These are phyloP conservation scores for Camponotus floridanus DNA, from an alignment of 1,140 invertebrate species.

Conservation along the genomic window DNA sequence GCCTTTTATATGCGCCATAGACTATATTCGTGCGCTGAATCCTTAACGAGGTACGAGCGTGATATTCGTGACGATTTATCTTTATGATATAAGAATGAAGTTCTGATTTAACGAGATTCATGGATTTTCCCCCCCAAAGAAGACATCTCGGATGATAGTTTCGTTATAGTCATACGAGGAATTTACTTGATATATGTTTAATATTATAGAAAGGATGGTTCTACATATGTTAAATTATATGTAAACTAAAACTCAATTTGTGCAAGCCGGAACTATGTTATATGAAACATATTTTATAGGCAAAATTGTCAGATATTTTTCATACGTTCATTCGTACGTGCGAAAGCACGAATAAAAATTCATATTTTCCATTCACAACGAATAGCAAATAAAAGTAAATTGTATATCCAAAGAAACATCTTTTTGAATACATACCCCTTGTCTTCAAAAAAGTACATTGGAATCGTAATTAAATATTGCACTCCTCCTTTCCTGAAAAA, in stretches of 20 bases:
- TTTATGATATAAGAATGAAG: background rate
- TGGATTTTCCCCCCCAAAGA: background rate
- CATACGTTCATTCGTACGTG: background rate
- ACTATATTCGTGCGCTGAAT: constrained; percentile 29
- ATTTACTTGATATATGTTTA: background rate
- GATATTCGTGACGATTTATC: constrained; percentile 23
- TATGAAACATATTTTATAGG: background rate
- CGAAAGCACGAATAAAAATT: background rate
- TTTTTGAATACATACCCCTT: constrained; percentile 9
- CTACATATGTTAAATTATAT: background rate
- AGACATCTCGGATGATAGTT: background rate
- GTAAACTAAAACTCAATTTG: background rate
- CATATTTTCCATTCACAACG: background rate
- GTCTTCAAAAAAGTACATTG: background rate
- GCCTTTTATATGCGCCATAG: constrained; percentile 26
- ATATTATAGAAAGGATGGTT: background rate
- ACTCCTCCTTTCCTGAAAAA: background rate
- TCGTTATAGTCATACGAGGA: background rate
- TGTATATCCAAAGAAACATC: background rate
- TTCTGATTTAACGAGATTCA: constrained; percentile 1
- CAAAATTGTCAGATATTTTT: constrained; percentile 9
- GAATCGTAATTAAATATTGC: background rate
- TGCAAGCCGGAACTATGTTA: background rate
- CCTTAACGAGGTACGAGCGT: constrained; percentile 1
- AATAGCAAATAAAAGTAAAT: constrained; percentile 24